Base-by-base conservation (phyloP, 2,113 vertebrate genomes). In the Mobula hypostoma region DNA sequence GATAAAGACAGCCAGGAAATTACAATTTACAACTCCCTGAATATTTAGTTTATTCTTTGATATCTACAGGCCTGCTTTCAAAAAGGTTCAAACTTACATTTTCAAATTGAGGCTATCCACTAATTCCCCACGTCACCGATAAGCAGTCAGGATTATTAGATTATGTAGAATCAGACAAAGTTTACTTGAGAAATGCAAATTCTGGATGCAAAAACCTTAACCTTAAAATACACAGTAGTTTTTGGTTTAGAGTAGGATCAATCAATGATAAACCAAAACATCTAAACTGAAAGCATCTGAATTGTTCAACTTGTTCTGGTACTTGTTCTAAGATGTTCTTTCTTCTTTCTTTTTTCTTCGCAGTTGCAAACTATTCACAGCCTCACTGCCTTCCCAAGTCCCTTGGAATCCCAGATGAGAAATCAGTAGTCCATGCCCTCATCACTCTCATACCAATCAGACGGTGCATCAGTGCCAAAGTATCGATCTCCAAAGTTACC, bases 401-500 rank as follows among this genome's bases (percentile, higher is more conserved):
- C 27, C 66, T 56, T 29, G n/a, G 68, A 29, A 40, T 58, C 29
- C 11, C 56, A 78, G 87, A 48, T 24, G n/a, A 93, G 36, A 76
- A 78, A 70, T 97, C 96, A 98, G 96, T 96, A 96, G 95, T 98
- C 97, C 97, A 97, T 96, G 94, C 96, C 95, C 19, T 97, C 97
- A 4, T 98, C 98, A 0, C 96, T 97, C 68, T 98, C 98, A 12
- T 96, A 97, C 95, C 96, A 97, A 95, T 97, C 97, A 0, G 97
- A 96, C 0, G 97, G 97, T 36, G 97, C 97, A 0, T 98, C 98
- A 0, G 98, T 98, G 95, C 98, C 98, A 0, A 98, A 98, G 96
- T 97, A 98, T 82, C 98, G 97, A 95, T 98, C 98, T 27, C 98
- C 98, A 19, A 98, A 98, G 95, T 98, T 98, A 95, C 98, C 98